These are phyloP conservation scores for Akabosia matsudoensis DNA, from an alignment of 1,140 invertebrate species.

Conservation along the genomic window DNA sequence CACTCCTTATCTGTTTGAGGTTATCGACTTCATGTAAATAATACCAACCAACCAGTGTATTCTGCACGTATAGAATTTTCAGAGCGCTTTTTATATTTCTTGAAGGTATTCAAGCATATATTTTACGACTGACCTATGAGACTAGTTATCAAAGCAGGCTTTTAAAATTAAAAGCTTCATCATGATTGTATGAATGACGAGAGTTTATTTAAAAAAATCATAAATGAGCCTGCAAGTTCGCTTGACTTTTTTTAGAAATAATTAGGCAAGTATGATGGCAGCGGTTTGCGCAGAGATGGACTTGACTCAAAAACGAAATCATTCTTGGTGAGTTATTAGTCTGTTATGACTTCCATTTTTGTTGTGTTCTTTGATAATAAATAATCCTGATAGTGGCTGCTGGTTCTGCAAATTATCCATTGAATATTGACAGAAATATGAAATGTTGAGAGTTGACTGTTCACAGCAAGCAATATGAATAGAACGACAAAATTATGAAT, in stretches of 20 bases:
- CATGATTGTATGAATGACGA: not conserved
- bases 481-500: too few species aligned
- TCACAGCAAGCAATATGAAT: too few species aligned
- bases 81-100: not conserved
- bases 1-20: not conserved
- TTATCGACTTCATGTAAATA: constrained; percentile 17
- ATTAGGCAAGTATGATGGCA: too few species aligned
- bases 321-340: constrained; percentile 2
- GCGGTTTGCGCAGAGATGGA: too few species aligned
- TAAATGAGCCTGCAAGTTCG: not conserved
- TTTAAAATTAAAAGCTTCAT: constrained; percentile 1
- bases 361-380: not conserved
- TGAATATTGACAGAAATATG: not conserved
- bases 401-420: not conserved
- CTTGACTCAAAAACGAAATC: not conserved
- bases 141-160: constrained; percentile 13
- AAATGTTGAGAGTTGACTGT: too few species aligned
- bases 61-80: not conserved
- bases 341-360: not conserved
- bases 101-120: constrained; percentile 16
- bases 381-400: constrained; percentile 2
- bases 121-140: constrained; percentile 22
- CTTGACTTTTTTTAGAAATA: too few species aligned
- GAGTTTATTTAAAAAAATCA: not conserved
- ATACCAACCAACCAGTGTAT: not conserved